Conservation (phyloP, 2,113 vertebrate species). For the Mesocricetus auratus region DNA sequence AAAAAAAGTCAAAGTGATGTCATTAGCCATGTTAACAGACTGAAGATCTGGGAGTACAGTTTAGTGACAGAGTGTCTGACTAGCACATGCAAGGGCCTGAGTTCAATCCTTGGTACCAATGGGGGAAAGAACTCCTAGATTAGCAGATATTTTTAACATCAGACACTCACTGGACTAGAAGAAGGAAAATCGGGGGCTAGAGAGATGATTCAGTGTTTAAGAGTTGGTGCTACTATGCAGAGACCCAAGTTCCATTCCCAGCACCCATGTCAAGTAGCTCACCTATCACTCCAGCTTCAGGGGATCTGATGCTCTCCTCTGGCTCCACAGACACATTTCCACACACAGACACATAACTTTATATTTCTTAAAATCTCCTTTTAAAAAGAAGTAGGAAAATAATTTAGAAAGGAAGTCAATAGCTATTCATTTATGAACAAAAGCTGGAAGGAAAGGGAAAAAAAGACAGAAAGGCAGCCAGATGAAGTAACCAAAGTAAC, state of each 20-base stretch:
- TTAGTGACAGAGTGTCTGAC: background rate
- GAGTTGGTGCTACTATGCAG: background rate
- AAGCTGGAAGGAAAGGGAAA: background rate
- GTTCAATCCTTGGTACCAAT: background rate
- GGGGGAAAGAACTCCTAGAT: background rate
- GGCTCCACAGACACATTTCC: background rate
- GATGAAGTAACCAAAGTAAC: background rate
- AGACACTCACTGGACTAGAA: background rate
- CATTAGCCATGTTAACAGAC: background rate
- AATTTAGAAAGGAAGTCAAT: conserved; percentile 3
- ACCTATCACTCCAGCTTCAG: background rate
- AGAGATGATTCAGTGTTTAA: background rate
- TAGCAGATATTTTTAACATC: background rate
- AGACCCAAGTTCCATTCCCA: background rate
- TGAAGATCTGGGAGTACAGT: too few species aligned
- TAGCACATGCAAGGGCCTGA: background rate
- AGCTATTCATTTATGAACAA: background rate
- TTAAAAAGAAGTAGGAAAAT: background rate
- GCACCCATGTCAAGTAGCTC: background rate
- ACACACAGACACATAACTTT: background rate
- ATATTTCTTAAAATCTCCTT: background rate
- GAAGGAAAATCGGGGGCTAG: background rate
- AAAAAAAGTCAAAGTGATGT: background rate
- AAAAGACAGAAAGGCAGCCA: background rate
- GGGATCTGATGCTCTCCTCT: background rate